phyloP scores from a whole-genome alignment of 2,113 vertebrate species.

The Paramisgurnus dabryanus region DNA sequence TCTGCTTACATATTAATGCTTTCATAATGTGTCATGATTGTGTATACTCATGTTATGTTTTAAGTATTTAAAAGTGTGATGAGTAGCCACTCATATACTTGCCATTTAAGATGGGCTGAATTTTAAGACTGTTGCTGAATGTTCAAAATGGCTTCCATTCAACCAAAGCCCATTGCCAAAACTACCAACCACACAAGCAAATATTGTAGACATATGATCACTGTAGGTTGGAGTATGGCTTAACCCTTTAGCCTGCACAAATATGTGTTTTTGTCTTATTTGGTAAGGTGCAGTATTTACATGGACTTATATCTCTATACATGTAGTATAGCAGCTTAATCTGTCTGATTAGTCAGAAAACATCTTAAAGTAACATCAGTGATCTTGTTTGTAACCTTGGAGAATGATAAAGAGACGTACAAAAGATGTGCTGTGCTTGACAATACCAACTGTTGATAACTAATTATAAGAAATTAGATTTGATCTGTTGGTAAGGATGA shows the following conservation, averaged over 20 bases:
- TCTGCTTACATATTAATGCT: conserved; percentile 54
- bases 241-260: conserved; percentile 20
- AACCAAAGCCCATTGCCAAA: conserved; percentile 34
- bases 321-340: conserved; percentile 21
- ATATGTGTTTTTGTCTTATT: conserved; percentile 5
- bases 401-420: background rate
- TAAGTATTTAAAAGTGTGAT: conserved; percentile 52
- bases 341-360: conserved; percentile 11
- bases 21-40: conserved; percentile 56
- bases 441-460: background rate
- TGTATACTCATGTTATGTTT: conserved; percentile 62
- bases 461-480: background rate
- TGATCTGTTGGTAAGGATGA: background rate
- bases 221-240: background rate
- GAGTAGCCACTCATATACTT: conserved; percentile 17
- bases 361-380: background rate
- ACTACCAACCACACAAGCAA: background rate
- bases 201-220: conserved; percentile 17
- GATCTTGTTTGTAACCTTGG: background rate
- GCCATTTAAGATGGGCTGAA: conserved; percentile 3
- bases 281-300: conserved; percentile 22
- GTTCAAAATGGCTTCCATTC: conserved; percentile 28
- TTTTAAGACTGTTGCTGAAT: conserved; percentile 7
- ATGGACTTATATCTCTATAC: background rate
- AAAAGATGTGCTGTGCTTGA: background rate